Conservation (phyloP, 2,113 vertebrate genomes). For the Sardina pilchardus region DNA sequence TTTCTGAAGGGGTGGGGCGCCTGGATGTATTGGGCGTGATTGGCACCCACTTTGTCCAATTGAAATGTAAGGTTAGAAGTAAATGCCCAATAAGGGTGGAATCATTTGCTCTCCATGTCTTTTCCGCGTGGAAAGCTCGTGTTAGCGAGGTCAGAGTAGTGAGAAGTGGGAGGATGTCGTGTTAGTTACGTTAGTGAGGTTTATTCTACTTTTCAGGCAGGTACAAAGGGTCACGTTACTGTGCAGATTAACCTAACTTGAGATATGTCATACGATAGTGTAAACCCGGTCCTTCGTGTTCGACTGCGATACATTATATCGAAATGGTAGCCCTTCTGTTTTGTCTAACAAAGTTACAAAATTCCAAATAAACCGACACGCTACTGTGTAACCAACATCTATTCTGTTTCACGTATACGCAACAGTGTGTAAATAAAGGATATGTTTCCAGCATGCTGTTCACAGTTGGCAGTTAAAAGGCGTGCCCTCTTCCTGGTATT, state of each 20-base stretch:
- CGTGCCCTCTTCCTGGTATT: neutral
- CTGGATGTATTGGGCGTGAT: constrained; percentile 23
- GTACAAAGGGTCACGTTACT: neutral
- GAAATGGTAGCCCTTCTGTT: neutral
- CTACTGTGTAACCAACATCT: too few relatives aligned
- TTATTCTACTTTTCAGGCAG: neutral
- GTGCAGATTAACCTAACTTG: neutral
- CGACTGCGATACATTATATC: neutral
- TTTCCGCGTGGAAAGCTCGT: neutral
- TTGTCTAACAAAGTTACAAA: neutral
- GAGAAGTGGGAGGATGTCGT: neutral
- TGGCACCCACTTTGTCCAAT: constrained; percentile 24
- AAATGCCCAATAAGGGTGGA: constrained; percentile 37
- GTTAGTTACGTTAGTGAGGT: neutral
- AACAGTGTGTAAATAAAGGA: too few relatives aligned
- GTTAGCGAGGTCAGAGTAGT: neutral
- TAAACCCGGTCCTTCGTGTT: neutral
- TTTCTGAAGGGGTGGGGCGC: constrained; percentile 28
- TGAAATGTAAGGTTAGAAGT: constrained; percentile 27
- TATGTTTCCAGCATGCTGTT: neutral
- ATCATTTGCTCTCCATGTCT: neutral
- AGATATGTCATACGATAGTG: neutral
- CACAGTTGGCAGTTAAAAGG: neutral
- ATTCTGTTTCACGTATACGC: too few relatives aligned
- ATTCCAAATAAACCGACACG: neutral